phyloP scores from a whole-genome alignment of 2,888 invertebrate genomes.

The Gryllus longicercus region DNA sequence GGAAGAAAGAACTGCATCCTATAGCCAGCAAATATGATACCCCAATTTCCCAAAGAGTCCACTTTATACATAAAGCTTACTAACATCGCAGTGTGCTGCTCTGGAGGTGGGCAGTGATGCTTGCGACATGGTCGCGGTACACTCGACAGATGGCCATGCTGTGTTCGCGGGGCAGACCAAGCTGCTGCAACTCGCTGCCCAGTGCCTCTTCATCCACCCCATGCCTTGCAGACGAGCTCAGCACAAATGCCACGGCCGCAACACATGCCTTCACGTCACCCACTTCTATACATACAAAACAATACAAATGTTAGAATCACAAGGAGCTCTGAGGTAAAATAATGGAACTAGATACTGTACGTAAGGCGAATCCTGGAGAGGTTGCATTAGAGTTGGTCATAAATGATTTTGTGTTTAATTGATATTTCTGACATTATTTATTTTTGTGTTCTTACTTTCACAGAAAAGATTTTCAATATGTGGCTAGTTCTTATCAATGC shows the following conservation, averaged over 20 bases:
- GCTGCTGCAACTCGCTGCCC: constrained; percentile 72
- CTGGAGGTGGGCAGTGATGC: constrained; percentile 51
- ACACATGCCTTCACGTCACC: constrained; percentile 58
- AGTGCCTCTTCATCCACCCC: constrained; percentile 63
- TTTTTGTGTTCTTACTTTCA: no score
- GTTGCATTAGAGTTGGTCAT: no score
- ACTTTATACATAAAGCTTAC: constrained; percentile 22
- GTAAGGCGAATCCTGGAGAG: no score
- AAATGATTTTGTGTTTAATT: no score
- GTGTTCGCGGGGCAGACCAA: constrained; percentile 76
- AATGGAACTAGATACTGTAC: no score
- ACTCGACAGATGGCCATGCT: constrained; percentile 58
- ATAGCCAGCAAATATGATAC: no score
- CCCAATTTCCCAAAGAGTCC: not conserved
- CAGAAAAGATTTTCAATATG: no score
- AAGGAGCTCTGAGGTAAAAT: not conserved
- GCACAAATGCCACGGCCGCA: constrained; percentile 65
- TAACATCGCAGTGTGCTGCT: constrained; percentile 52
- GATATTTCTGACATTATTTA: no score
- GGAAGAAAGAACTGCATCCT: no score
- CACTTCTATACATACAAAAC: constrained; percentile 46
- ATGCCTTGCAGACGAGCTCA: constrained; percentile 66
- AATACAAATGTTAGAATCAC: not conserved
- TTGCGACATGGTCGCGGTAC: constrained; percentile 51
- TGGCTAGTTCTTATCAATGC: no score